Base-by-base conservation (phyloP, 2,797 vertebrate genomes). In the Alosa sapidissima region DNA sequence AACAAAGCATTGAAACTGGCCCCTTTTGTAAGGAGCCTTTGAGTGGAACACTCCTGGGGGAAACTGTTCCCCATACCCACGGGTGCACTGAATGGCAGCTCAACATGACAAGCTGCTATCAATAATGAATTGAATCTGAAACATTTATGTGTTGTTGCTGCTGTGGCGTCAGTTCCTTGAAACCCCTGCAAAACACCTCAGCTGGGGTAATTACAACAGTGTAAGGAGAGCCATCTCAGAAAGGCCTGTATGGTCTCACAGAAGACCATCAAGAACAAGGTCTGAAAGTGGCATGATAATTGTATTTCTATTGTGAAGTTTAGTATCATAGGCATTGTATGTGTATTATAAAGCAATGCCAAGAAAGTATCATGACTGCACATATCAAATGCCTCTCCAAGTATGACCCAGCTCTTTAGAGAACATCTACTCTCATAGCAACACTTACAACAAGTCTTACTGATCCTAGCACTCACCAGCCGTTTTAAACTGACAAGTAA, bases 61-160 rank as follows among this genome's bases (percentile, higher is more conserved):
- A 51, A 9, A 62, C n/a, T 8, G 58, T 24, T 62, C 58, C n/a
- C 7, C n/a, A 24, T 5, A 1, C 65, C 72, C 54, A 41, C 52
- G 28, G 47, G 75, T 24, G 10, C 7, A 10, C 28, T 68, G 78
- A 47, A 19, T 81, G 82, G 72, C 54, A 51, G 52, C 75, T 45
- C 82, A 10, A 49, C 60, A 47, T 81, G 55, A 84, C 16, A 49
- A 82, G 49, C 84, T 52, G 52, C 86, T 87, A 88, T 88, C 58
- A 90, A 90, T 89, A 88, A 89, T 88, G 78, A 85, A 87, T 21
- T 41, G 24, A 85, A 81, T 58, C 81, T 88, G 72, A 88, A 89
- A 88, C 86, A 89, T 88, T 89, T 58, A 89, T 83, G 85, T 51
- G 83, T 41, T 24, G 75, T 81, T 68, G 82, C n/a, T 36, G 36